phyloP scores from a whole-genome alignment of 2,113 vertebrate species.

The Ageneiosus marmoratus region DNA sequence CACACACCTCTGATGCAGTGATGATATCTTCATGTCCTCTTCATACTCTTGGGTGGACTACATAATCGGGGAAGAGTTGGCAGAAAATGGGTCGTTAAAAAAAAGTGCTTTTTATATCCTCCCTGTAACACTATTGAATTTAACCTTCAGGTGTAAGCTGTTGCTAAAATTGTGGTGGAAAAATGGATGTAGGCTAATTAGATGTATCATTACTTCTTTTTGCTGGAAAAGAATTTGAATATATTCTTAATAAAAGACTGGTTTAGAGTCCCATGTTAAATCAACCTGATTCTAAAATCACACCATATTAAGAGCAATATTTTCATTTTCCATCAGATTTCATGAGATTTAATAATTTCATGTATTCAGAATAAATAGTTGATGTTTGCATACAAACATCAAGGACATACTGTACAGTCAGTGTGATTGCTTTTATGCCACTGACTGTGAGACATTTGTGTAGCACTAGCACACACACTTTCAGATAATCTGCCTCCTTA shows the following conservation, averaged over 20 bases:
- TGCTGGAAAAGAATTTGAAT: constrained; percentile 7
- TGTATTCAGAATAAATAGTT: not conserved
- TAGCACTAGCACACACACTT: not conserved
- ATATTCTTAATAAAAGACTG: constrained; percentile 1
- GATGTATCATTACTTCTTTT: constrained; percentile 5
- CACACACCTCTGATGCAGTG: not conserved
- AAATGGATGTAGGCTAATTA: constrained; percentile 42
- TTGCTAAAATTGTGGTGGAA: constrained; percentile 24
- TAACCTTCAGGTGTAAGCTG: constrained; percentile 53
- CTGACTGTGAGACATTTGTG: not conserved
- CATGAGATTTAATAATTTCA: constrained; percentile 2
- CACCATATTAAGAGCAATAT: not conserved
- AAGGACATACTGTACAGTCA: not conserved
- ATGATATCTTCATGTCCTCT: constrained; percentile 41
- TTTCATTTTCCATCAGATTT: not conserved
- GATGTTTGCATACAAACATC: not conserved
- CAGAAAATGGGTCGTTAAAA: constrained; percentile 53
- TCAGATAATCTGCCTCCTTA: constrained; percentile 1
- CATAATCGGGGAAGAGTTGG: constrained; percentile 40
- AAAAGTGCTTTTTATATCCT: constrained; percentile 41
- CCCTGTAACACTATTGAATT: constrained; percentile 46
- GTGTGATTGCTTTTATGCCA: not conserved
- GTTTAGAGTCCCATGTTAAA: not conserved
- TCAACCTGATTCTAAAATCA: not conserved
- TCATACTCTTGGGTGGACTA: constrained; percentile 33